A percentile compares a stretch with the other conserved stretches of the same genome.
phyloP scores from a whole-genome alignment of 2,888 invertebrate genomes.

The Metalampra italica region DNA sequence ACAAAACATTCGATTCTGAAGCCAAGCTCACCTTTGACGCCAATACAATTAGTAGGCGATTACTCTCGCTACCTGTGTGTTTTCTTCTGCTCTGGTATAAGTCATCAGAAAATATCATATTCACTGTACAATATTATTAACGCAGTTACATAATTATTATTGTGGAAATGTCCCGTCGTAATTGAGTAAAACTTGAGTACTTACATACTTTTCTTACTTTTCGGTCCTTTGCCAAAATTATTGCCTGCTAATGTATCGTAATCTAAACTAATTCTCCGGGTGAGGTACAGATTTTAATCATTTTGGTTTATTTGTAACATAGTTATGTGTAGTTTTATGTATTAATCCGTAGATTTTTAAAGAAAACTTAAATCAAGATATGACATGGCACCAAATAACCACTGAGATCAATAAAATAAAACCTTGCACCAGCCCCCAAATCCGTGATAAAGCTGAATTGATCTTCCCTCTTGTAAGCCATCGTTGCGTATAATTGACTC shows the following conservation, averaged over 20 bases:
- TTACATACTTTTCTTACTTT: no score
- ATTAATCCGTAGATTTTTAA: no score
- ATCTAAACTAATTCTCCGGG: no score
- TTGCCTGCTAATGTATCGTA: neutral
- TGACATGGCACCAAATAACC: no score
- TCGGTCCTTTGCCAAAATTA: neutral
- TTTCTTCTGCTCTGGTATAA: slow-evolving; percentile 29
- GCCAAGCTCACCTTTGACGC: slow-evolving; percentile 33
- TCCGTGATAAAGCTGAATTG: slow-evolving; percentile 69
- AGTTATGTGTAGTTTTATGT: no score
- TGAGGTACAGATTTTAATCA: no score
- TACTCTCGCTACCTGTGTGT: slow-evolving; percentile 50
- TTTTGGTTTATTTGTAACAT: no score
- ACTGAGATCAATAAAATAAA: slow-evolving; percentile 1
- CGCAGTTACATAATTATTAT: no score
- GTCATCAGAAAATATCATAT: slow-evolving; percentile 4
- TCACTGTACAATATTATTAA: no score
- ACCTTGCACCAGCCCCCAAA: slow-evolving; percentile 26
- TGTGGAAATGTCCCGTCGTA: no score
- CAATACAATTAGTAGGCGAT: slow-evolving; percentile 57
- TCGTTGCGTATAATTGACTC: slow-evolving; percentile 76
- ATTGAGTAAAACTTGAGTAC: no score
- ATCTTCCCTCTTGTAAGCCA: slow-evolving; percentile 67
- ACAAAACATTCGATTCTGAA: slow-evolving; percentile 5
- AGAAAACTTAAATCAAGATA: no score